These are phyloP conservation scores for Perdix hodgsoniae DNA, from an alignment of 2,797 vertebrate genomes.

Conservation along the genomic window DNA sequence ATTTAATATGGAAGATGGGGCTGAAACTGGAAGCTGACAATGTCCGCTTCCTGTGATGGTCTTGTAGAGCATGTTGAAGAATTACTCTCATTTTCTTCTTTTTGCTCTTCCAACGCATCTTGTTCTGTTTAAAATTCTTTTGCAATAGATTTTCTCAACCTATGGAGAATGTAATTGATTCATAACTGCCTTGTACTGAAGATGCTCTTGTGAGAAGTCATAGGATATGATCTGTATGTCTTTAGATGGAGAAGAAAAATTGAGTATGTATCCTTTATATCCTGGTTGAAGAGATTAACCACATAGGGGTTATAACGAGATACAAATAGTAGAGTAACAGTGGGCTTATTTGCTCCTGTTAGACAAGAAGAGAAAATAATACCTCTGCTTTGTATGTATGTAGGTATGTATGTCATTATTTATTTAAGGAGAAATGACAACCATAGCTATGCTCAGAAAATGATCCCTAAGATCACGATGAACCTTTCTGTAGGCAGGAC, in stretches of 20 bases:
- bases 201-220: background rate
- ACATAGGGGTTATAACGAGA: background rate
- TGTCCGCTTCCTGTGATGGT: background rate
- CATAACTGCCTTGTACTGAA: background rate
- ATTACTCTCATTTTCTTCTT: background rate
- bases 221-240: background rate
- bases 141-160: background rate
- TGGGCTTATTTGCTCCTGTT: background rate
- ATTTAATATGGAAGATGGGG: background rate
- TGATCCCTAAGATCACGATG: background rate
- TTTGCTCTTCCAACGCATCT: background rate
- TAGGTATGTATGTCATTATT: background rate
- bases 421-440: background rate
- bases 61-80: background rate
- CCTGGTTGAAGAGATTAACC: background rate
- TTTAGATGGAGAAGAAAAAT: background rate
- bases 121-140: background rate
- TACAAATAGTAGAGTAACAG: background rate
- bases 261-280: background rate
- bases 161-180: background rate
- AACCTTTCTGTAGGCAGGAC: background rate
- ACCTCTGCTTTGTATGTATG: background rate
- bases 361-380: background rate
- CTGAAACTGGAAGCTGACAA: background rate
- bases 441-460: background rate